Conservation (phyloP, 2,113 vertebrate genomes). For the Caracal caracal region DNA sequence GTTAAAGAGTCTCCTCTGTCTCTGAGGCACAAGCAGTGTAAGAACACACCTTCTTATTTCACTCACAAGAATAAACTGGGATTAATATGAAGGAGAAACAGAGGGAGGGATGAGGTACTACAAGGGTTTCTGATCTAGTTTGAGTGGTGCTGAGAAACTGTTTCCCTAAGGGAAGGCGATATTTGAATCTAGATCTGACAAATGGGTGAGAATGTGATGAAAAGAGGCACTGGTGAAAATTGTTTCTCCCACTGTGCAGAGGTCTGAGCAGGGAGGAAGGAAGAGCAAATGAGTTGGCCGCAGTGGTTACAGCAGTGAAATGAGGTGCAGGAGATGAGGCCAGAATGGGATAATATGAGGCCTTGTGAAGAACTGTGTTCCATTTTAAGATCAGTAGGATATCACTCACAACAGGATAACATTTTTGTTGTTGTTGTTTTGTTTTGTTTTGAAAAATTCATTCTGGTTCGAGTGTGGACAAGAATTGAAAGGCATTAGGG, state of each 20-base stretch:
- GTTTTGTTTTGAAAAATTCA: conserved; percentile 1
- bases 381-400: not conserved
- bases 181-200: not conserved
- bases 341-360: not conserved
- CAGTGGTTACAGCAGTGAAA: not conserved
- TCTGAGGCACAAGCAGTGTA: not conserved
- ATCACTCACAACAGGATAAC: not conserved
- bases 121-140: not conserved
- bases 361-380: not conserved
- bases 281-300: not conserved
- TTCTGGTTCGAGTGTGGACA: not conserved
- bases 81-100: not conserved
- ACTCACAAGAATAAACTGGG: not conserved
- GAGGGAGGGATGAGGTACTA: not conserved
- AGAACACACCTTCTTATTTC: not conserved
- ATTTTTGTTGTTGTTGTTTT: not conserved
- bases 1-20: not conserved
- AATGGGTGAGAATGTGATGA: not conserved
- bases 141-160: not conserved
- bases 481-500: not conserved
- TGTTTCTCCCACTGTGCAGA: not conserved
- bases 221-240: not conserved
- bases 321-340: accelerated
- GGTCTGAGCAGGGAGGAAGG: not conserved
- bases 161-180: not conserved